Evolutionary conservation across 1,140 invertebrate genomes (phyloP), one percentile per base, ranked within the genome.

Genomic region (Semibalanus balanoides): DNA sequence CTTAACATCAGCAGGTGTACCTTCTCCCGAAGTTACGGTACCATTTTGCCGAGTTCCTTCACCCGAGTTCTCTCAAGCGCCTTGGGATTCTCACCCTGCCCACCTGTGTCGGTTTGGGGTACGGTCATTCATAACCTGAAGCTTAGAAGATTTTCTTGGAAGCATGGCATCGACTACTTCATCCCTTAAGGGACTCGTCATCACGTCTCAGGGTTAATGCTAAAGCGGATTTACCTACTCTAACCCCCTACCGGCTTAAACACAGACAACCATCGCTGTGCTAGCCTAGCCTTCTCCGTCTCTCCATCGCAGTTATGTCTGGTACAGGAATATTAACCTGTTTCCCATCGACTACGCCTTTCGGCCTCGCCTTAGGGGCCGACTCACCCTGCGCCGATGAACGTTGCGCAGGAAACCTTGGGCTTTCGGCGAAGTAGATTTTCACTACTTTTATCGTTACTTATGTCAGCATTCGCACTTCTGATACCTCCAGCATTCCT

Each of bases 91-190:
- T 83, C 83, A 74, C 78, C 82, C 76, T 75, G 79, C 28, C 80
- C 79, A 84, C 83, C 80, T 82, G 82, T 84, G 83, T 84, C 81
- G 80, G 83, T 84, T 83, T 82, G 22, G 0, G 82, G 83, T 83
- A 83, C 82, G 82, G 80, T 30, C 73, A 74, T 9, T 64, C 25
- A 64, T 25, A 64, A 64, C 25, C 43, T 64, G 43, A 64, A 64
- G 43, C 43, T 64, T 64, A 64, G 43, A 64, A 25, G 43, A 11
- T 64, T 64, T 80, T 81, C 79, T 74, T 74, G 79, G 77, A 74
- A 81, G 40, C 22, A 28, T 75, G 35, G 69, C 30, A 71, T 73
- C 43, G 28, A 35, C 29, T 25, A 64, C 31, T 64, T 64, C 80
- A 77, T 69, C 74, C 77, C 31, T 30, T 40, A 74, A 78, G 78